Base-by-base conservation (phyloP, 2,113 vertebrate genomes). In the Chionomys nivalis region DNA sequence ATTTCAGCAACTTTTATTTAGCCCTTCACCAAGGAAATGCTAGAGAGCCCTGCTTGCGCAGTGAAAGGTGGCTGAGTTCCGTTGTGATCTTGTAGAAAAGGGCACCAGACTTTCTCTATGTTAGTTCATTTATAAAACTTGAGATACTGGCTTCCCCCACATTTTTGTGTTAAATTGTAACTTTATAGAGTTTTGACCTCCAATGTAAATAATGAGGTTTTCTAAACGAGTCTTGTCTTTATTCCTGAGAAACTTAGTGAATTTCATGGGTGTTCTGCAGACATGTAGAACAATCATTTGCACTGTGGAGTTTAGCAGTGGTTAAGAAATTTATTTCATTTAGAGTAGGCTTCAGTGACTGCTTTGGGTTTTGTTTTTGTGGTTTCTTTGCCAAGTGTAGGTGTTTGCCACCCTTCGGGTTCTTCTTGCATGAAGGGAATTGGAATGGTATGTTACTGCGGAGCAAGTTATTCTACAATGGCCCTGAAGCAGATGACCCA, bases 391-490 rank as follows among this genome's bases (percentile, higher is more conserved):
- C 42, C 7, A 92, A 92, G 39, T 73, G 17, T 39, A 79, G 11
- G 7, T 87, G 7, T 55, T 90, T 42, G 73, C 28, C 39, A 23
- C 1, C 72, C 33, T 86, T 92, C 33, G 33, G 4, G 70, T 85
- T 76, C 42, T 89, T 76, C 58, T 76, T 83, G 7, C 75, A 87
- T 44, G 49, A 85, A 89, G 58, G 36, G 85, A 94, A 95, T n/a
- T 47, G 36, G 49, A 79, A 76, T 52, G 12, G 2, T 16, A 79
- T 12, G 33, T 10, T 42, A 28, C 2, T 92, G 75, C 87, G 82
- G 47, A 78, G 6, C 24, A 91, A 2, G 73, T 16, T 87, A 47
- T 82, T 85, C 89, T n/a, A 90, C 1, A 26, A 26, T 24, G 61
- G 42, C 9, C 28, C 86, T 91, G n/a, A 58, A 58, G 58, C 58